A percentile compares a stretch with the other conserved stretches of the same genome.
These are phyloP conservation scores for Chroicocephalus ridibundus DNA, from an alignment of 2,113 vertebrate genomes.

Conservation along the genomic window DNA sequence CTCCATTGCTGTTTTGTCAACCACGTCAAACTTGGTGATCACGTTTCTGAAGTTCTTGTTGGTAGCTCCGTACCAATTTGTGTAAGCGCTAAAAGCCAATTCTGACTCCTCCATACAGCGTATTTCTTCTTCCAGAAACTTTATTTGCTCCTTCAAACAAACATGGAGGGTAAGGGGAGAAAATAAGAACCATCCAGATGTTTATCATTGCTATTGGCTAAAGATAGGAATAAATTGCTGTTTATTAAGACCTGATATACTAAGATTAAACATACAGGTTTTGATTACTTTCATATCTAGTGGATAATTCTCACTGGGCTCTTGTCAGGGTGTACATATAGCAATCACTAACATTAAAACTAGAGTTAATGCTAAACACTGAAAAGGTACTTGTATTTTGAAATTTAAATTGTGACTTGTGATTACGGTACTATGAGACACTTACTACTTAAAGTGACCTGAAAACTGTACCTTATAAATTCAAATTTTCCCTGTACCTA, in stretches of 20 bases:
- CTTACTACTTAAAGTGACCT: background rate
- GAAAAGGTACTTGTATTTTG: background rate
- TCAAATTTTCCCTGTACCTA: background rate
- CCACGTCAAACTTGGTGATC: constrained; percentile 75
- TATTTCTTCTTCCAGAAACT: constrained; percentile 90
- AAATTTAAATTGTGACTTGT: background rate
- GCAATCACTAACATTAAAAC: background rate
- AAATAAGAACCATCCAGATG: background rate
- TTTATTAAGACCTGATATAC: background rate
- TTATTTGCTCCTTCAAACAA: constrained; percentile 85
- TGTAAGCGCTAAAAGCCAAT: constrained; percentile 81
- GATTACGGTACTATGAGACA: background rate
- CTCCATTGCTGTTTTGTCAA: constrained; percentile 84
- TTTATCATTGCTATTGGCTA: background rate
- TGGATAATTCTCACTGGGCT: background rate
- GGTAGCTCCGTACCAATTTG: constrained; percentile 85
- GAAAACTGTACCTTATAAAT: background rate
- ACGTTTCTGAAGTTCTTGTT: constrained; percentile 82
- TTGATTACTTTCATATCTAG: background rate
- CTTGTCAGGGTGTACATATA: background rate
- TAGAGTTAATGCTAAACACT: background rate
- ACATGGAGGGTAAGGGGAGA: background rate
- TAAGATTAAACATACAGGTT: background rate
- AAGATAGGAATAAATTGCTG: background rate
- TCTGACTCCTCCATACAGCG: constrained; percentile 87